phyloP scores from a whole-genome alignment of 2,888 invertebrate genomes.

The Polymixis lichenea region DNA sequence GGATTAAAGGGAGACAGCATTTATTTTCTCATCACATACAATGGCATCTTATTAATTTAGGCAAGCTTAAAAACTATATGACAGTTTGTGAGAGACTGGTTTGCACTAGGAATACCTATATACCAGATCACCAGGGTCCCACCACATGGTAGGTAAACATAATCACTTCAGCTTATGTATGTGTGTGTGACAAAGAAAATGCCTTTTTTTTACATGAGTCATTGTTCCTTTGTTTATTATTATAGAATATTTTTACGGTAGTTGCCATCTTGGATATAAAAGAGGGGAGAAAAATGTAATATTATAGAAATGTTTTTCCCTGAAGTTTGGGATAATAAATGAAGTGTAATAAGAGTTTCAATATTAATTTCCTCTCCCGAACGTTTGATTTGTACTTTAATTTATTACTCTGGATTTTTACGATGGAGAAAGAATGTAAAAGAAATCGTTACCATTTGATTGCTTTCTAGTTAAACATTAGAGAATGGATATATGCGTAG shows the following conservation, averaged over 20 bases:
- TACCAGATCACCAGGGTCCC: too few relatives aligned
- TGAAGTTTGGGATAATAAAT: slow-evolving; percentile 22
- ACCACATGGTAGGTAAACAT: too few relatives aligned
- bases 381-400: slow-evolving; percentile 41
- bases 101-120: too few relatives aligned
- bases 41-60: too few relatives aligned
- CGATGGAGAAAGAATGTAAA: slow-evolving; percentile 1
- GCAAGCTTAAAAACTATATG: too few relatives aligned
- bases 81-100: too few relatives aligned
- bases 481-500: background rate
- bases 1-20: too few relatives aligned
- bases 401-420: slow-evolving; percentile 42
- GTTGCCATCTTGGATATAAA: background rate
- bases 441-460: background rate
- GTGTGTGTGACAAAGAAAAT: background rate
- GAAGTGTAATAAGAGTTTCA: slow-evolving; percentile 41
- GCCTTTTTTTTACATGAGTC: background rate
- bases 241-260: slow-evolving; percentile 20
- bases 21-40: too few relatives aligned
- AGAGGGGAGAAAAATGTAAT: slow-evolving; percentile 5
- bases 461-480: background rate
- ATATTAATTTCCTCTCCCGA: slow-evolving; percentile 53
- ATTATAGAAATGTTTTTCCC: slow-evolving; percentile 12
- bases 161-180: too few relatives aligned
- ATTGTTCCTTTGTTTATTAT: background rate